Base-by-base conservation (phyloP, 2,888 invertebrate species). In the Plebejus anna region DNA sequence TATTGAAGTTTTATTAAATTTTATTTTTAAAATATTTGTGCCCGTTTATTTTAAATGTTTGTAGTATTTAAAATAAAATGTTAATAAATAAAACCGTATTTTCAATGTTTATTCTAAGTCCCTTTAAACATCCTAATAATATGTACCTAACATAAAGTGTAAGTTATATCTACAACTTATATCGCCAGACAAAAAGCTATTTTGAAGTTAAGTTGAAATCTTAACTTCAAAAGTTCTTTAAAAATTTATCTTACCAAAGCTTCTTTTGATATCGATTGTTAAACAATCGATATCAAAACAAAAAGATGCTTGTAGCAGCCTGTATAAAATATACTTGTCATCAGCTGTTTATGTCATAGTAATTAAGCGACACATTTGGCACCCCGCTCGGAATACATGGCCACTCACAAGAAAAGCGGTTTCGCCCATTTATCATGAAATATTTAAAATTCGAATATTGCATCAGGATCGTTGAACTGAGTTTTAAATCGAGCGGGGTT, bases 381-480 rank as follows among this genome's bases (percentile, higher is more conserved):
- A 66, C 66, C 66, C 66, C 32, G 66, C 66, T 32, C 22, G 13
- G 4, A 66, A 32, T 66, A 66, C 66, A 66, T 16, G 16, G 61
- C 7, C 13, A 66, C 4, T 28, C 32, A 42, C 47, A 32, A 42
- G 47, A 13, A 72, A 72, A 72, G 47, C 51, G 28, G 22, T 51
- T 72, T 4, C 42, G 28, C 47, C 13, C 22, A 47, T 28, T 47
- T 47, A 13, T 72, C 47, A 47, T 72, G 11, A 5, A 7, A 51
- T 72, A 77, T 77, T 78, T 72, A 78, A 61, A 79, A 79, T 76
- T 77, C 70, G 72, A 51, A 55, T 59, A 71, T 70, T 75, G 75
- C 79, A 76, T 81, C 81, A 87, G 82, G 90, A 86, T 85, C 90
- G 86, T 86, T 87, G 90, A 90, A 89, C 91, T 83, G 83, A 28